Conservation (phyloP, 2,797 vertebrate genomes). For the Typhlichthys eigenmanni region DNA sequence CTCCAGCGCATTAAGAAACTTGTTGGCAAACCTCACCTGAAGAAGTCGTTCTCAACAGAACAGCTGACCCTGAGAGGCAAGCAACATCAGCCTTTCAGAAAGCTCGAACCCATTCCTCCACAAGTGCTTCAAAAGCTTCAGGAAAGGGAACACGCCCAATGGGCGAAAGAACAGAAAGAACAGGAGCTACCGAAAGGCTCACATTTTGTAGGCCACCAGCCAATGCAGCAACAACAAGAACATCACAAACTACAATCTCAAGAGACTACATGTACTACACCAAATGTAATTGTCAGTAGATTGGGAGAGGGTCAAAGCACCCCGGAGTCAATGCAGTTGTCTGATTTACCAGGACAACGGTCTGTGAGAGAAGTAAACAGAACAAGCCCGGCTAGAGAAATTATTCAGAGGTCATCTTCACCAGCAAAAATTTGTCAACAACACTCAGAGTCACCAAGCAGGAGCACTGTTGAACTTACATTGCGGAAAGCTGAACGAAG, state of each 20-base stretch:
- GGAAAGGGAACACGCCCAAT: slow-evolving; percentile 77
- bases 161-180: slow-evolving; percentile 70
- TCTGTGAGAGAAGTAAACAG: slow-evolving; percentile 62
- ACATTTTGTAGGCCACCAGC: slow-evolving; percentile 38
- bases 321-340: slow-evolving; percentile 75
- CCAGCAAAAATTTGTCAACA: slow-evolving; percentile 61
- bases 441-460: slow-evolving; percentile 62
- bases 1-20: slow-evolving; percentile 92
- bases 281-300: slow-evolving; percentile 39
- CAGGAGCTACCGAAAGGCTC: slow-evolving; percentile 44
- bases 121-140: slow-evolving; percentile 82
- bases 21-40: slow-evolving; percentile 91
- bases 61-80: slow-evolving; percentile 74
- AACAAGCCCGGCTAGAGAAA: slow-evolving; percentile 70
- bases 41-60: slow-evolving; percentile 88
- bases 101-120: slow-evolving; percentile 80
- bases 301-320: slow-evolving; percentile 59
- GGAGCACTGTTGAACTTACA: slow-evolving; percentile 68
- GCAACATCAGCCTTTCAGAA: slow-evolving; percentile 74
- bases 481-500: slow-evolving; percentile 74
- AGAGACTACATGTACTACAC: slow-evolving; percentile 49
- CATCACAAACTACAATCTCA: slow-evolving; percentile 42
- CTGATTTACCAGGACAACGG: slow-evolving; percentile 77
- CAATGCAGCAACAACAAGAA: slow-evolving; percentile 40
- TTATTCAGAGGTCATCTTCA: slow-evolving; percentile 68